Base-by-base conservation (phyloP, 2,113 vertebrate species). In the Oreochromis spilurus region DNA sequence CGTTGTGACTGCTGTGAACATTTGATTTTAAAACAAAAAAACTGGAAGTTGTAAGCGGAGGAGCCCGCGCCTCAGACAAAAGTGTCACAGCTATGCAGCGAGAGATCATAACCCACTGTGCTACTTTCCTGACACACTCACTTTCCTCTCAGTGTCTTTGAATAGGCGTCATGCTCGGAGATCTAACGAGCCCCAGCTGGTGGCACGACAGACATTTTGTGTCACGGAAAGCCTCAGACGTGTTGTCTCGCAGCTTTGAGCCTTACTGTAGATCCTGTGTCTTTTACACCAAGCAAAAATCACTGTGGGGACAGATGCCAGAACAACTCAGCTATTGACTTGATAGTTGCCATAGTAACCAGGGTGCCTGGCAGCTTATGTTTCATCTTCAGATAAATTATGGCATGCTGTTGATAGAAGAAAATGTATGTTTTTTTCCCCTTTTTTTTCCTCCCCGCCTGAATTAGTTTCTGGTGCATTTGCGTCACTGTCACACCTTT, bases 301-400 rank as follows among this genome's bases (percentile, higher is more conserved):
- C 84, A 87, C 86, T 82, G 92, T 77, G 81, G 87, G 89, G 92
- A 94, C 94, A 90, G 90, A 93, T 92, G 92, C 93, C 93, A 94
- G 94, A 91, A 88, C 87, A 82, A 89, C 86, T 93, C 86, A 17
- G 93, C 93, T 92, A 93, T 95, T 94, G 93, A 95, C 93, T 94
- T 88, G 91, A 95, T 92, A 92, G 95, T 96, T 96, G 84, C 95
- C 92, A 95, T 95, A 88, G 95, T 87, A 95, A 96, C 95, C 87
- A 85, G 92, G 87, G 89, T 87, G 90, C 90, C 91, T 94, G 92
- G 93, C 90, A 94, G 93, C 93, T 94, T 93, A 93, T 93, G 93
- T 93, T 96, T 95, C 94, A 95, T 96, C 92, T 94, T 92, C 92
- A 94, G 92, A 94, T 95, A 92, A 93, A 94, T 94, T 87, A 93